A percentile compares a stretch with the other conserved stretches of the same genome.
These are phyloP conservation scores for Eilema caniola DNA, from an alignment of 2,888 invertebrate species.

Conservation along the genomic window DNA sequence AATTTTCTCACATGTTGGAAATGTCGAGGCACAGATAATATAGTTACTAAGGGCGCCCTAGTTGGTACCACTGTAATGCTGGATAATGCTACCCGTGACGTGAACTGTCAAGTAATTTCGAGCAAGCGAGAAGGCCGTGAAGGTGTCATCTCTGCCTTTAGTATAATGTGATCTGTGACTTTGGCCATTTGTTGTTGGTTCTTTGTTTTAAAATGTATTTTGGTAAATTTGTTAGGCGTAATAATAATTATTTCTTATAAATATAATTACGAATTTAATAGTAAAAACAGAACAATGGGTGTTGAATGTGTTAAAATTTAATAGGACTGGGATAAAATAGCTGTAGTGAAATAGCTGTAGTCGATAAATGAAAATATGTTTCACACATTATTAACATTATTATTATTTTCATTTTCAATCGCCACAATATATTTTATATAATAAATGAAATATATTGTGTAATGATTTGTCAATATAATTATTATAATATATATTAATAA, in stretches of 20 bases:
- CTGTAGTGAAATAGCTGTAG: slow-evolving; percentile 28
- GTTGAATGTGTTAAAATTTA: slow-evolving; percentile 30
- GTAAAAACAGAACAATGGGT: background rate
- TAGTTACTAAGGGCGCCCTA: no score
- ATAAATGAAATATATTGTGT: background rate
- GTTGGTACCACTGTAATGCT: no score
- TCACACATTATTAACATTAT: background rate
- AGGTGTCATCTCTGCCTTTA: no score
- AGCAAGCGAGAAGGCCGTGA: no score
- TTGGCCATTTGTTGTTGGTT: no score
- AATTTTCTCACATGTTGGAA: no score
- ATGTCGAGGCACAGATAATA: no score
- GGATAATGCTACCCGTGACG: no score
- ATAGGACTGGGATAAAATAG: slow-evolving; percentile 40
- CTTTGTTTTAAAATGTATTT: background rate
- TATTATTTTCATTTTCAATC: background rate
- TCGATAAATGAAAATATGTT: slow-evolving; percentile 10
- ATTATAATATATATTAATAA: background rate
- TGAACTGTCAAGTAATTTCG: no score
- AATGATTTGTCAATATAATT: no score
- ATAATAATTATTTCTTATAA: no score
- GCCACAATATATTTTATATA: background rate
- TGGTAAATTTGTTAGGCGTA: background rate
- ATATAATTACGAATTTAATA: background rate
- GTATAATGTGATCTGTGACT: no score